These are phyloP conservation scores for Coelopa frigida DNA, from an alignment of 1,140 invertebrate genomes.

Conservation along the genomic window DNA sequence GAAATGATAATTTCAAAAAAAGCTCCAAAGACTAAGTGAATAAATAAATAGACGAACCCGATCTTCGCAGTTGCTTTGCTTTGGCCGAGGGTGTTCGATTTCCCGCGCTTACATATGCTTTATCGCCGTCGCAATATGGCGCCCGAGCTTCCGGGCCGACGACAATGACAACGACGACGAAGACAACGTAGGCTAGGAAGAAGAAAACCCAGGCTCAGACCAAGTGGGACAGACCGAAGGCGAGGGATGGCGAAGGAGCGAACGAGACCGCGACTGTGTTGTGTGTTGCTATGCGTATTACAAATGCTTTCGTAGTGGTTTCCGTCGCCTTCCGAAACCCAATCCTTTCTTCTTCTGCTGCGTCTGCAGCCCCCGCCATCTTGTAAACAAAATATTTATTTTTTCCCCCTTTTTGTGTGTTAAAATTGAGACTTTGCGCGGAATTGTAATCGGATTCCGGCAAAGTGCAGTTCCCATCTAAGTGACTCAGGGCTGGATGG, in stretches of 20 bases:
- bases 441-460: constrained; percentile 10
- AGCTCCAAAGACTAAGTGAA: no score
- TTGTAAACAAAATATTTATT: constrained; percentile 10
- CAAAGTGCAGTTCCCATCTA: constrained; percentile 3
- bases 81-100: no score
- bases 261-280: constrained; percentile 2
- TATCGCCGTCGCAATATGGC: no score
- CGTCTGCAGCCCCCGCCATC: constrained; percentile 9
- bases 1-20: no score
- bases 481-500: not conserved
- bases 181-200: not conserved
- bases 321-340: not conserved
- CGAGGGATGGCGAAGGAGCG: not conserved
- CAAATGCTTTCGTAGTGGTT: constrained; percentile 4
- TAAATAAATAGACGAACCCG: no score
- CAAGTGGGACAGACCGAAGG: not conserved
- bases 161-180: not conserved
- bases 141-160: not conserved
- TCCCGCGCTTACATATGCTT: no score
- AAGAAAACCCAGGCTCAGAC: not conserved
- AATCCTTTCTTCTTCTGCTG: constrained; percentile 1
- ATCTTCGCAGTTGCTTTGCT: no score
- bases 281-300: not conserved
- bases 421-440: not conserved
- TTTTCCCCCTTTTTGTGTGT: not conserved